phyloP scores from a whole-genome alignment of 2,113 vertebrate genomes.

The Callaeas wilsoni region DNA sequence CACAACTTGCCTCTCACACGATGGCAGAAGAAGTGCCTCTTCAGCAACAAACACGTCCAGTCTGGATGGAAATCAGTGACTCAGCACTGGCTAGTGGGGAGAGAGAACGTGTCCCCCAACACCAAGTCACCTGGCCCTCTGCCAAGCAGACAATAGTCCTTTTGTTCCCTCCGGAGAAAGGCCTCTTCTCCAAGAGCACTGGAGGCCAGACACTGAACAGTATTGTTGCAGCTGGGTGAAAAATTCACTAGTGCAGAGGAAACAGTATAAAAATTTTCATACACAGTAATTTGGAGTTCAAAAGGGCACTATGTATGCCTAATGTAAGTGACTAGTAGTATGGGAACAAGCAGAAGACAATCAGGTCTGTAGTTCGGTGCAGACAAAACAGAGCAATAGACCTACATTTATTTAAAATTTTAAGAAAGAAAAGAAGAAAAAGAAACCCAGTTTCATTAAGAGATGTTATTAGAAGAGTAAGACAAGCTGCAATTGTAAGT shows the following conservation, averaged over 20 bases:
- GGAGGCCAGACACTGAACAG: not conserved
- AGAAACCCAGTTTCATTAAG: not conserved
- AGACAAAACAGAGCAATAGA: not conserved
- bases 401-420: not conserved
- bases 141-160: not conserved
- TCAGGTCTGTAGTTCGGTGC: not conserved
- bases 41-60: not conserved
- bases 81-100: not conserved
- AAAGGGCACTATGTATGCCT: not conserved
- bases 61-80: not conserved
- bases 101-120: not conserved
- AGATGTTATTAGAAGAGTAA: not conserved
- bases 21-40: not conserved
- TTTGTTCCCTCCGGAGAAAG: not conserved
- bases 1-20: not conserved
- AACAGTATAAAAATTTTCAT: not conserved
- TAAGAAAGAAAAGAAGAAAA: fast-evolving
- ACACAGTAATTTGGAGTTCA: not conserved
- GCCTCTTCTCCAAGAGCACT: not conserved
- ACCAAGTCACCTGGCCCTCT: not conserved
- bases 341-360: not conserved
- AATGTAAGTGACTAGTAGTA: not conserved
- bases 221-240: not conserved
- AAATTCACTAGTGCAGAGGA: not conserved
- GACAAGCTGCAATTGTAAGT: not conserved